Evolutionary conservation across 2,888 invertebrate genomes (phyloP).

Genomic region (Prosapia bicincta): DNA sequence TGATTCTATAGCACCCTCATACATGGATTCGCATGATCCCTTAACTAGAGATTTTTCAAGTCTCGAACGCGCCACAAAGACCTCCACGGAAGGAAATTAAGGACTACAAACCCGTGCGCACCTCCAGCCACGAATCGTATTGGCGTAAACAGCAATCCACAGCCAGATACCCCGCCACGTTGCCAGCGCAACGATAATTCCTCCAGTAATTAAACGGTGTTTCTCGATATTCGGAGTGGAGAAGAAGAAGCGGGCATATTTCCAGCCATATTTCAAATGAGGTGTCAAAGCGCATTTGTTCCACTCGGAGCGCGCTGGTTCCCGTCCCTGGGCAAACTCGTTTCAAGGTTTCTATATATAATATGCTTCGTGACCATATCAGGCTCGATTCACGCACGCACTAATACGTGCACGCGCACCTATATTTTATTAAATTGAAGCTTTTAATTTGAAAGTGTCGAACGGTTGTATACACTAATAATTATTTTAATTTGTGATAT

Average conservation of each 20-base stretch:
- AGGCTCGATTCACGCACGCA: not conserved
- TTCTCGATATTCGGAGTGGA: not conserved
- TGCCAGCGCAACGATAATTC: not conserved
- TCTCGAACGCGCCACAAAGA: too few relatives aligned
- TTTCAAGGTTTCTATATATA: not conserved
- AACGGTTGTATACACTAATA: not conserved
- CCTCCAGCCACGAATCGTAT: too few relatives aligned
- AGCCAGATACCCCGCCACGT: too few relatives aligned
- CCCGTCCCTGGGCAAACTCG: not conserved
- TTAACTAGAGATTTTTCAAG: too few relatives aligned
- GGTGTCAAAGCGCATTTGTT: not conserved
- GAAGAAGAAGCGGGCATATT: not conserved
- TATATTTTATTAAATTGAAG: not conserved
- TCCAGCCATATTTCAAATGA: not conserved
- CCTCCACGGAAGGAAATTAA: too few relatives aligned
- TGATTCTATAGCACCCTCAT: too few relatives aligned
- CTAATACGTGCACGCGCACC: not conserved
- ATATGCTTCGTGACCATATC: not conserved
- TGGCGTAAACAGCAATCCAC: too few relatives aligned
- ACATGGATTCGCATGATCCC: too few relatives aligned
- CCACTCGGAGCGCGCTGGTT: not conserved
- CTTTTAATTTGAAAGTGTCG: not conserved
- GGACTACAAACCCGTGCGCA: too few relatives aligned
- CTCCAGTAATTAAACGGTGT: not conserved
- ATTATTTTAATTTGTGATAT: too few relatives aligned